Conservation (phyloP, 2,113 vertebrate species). For the Rhinolophus sinicus region DNA sequence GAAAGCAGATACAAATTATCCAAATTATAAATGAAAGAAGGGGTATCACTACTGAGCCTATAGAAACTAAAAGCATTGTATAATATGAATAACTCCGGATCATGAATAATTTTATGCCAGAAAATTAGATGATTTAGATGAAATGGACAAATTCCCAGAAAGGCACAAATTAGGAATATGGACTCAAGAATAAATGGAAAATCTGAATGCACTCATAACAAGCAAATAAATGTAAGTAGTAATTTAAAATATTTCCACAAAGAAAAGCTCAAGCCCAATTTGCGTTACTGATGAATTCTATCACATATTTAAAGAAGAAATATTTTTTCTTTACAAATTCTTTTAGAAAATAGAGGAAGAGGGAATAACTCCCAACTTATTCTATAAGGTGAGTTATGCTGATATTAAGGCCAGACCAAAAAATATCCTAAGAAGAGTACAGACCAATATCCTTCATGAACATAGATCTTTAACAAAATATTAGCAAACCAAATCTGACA, state of each 20-base stretch:
- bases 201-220: background rate
- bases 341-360: background rate
- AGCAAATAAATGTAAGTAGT: background rate
- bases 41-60: background rate
- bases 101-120: background rate
- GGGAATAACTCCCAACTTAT: background rate
- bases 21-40: background rate
- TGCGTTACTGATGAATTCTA: background rate
- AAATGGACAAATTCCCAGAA: background rate
- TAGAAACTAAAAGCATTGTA: background rate
- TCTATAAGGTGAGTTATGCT: background rate
- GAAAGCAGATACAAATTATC: background rate
- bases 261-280: background rate
- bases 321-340: background rate
- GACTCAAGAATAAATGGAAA: slow-evolving; percentile 22
- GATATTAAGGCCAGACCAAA: background rate
- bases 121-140: background rate
- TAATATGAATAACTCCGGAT: background rate
- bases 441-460: background rate
- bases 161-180: background rate
- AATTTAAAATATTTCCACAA: background rate
- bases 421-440: background rate
- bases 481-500: background rate
- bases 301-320: background rate
- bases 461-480: background rate